These are phyloP conservation scores for Leptopterna dolabrata DNA, from an alignment of 2,888 invertebrate genomes.

Conservation along the genomic window DNA sequence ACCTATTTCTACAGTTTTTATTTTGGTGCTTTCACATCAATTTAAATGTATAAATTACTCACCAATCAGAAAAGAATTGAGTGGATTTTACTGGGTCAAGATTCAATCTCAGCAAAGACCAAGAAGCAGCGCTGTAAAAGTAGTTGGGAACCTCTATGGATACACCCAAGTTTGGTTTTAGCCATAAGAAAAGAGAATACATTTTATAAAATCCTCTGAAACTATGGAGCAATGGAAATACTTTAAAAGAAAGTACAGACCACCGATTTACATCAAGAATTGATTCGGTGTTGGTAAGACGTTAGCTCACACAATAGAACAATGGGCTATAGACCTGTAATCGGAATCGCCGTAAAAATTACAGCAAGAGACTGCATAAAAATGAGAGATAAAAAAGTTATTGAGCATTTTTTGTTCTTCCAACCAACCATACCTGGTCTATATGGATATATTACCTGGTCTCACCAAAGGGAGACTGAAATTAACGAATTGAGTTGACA, in stretches of 20 bases:
- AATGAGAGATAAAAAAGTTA: not conserved
- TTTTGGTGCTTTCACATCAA: too few relatives aligned
- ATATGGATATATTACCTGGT: too few relatives aligned
- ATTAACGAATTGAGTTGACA: too few relatives aligned
- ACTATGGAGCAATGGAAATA: not conserved
- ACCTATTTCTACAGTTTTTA: not conserved
- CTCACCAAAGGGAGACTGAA: too few relatives aligned
- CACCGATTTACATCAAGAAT: too few relatives aligned
- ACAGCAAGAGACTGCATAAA: not conserved
- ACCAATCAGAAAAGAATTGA: too few relatives aligned
- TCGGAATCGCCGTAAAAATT: not conserved
- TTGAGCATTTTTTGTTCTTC: not conserved
- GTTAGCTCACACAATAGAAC: conserved; percentile 5
- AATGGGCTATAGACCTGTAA: not conserved
- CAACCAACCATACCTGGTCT: not conserved
- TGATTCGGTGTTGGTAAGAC: not conserved
- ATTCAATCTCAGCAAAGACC: too few relatives aligned
- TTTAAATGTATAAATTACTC: too few relatives aligned
- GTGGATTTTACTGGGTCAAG: too few relatives aligned
- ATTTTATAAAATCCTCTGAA: not conserved
- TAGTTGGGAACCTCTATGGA: too few relatives aligned
- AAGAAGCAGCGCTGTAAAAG: too few relatives aligned
- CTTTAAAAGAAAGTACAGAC: not conserved
- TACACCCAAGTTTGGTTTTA: too few relatives aligned
- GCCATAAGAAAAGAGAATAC: not conserved